Conservation (phyloP, 2,113 vertebrate species). For the Mobula hypostoma region DNA sequence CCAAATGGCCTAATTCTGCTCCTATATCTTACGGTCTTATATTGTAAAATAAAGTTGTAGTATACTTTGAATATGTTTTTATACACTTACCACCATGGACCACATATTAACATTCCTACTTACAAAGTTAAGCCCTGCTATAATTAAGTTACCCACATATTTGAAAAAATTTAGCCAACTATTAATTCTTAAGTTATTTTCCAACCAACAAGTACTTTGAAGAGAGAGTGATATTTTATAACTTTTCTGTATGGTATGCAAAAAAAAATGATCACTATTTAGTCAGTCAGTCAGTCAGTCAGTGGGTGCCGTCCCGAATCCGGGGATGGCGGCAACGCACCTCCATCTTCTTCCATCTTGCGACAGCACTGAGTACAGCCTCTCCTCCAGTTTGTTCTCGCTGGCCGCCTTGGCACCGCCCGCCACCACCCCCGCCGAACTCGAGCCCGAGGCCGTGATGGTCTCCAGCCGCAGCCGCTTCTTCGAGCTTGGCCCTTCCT, state of each 20-base stretch:
- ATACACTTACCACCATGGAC: neutral
- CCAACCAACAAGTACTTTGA: neutral
- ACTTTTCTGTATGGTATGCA: neutral
- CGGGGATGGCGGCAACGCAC: too few relatives aligned
- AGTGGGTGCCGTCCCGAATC: too few relatives aligned
- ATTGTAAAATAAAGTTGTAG: neutral
- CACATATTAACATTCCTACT: neutral
- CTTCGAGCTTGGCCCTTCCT: too few relatives aligned
- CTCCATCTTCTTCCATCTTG: too few relatives aligned
- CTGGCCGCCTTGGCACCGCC: too few relatives aligned
- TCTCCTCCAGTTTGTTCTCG: too few relatives aligned
- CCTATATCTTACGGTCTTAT: neutral
- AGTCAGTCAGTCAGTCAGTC: neutral
- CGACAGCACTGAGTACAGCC: too few relatives aligned
- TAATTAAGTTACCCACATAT: neutral
- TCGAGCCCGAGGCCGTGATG: too few relatives aligned
- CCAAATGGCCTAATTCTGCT: too few relatives aligned
- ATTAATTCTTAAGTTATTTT: neutral
- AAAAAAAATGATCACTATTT: neutral
- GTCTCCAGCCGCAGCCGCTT: too few relatives aligned
- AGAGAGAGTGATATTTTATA: neutral
- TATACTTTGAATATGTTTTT: neutral
- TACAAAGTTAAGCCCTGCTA: neutral
- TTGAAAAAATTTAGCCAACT: neutral
- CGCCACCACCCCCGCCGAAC: too few relatives aligned